phyloP scores from a whole-genome alignment of 2,113 vertebrate genomes.

The Poecile atricapillus region DNA sequence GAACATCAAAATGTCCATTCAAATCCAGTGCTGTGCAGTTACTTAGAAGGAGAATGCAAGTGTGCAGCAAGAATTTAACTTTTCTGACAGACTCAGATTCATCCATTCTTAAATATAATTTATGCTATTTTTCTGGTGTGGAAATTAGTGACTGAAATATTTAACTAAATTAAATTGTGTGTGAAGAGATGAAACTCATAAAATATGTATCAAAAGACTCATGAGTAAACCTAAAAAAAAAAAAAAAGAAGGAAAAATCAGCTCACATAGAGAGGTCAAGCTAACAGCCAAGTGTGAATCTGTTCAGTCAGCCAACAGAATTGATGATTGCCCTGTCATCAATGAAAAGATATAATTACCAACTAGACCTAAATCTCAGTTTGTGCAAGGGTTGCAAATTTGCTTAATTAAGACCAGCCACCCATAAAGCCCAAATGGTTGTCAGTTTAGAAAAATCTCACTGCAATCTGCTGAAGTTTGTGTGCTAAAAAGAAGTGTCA shows the following conservation, averaged over 20 bases:
- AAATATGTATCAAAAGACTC: not conserved
- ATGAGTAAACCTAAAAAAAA: not conserved
- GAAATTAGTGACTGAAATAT: not conserved
- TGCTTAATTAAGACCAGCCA: conserved; percentile 7
- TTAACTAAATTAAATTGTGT: not conserved
- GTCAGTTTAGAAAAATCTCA: not conserved
- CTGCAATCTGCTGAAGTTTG: conserved; percentile 11
- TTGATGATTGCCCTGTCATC: not conserved
- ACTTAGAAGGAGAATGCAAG: not conserved
- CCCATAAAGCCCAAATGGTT: not conserved
- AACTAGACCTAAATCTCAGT: not conserved
- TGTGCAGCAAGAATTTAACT: not conserved
- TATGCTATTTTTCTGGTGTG: not conserved
- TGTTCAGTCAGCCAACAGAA: not conserved
- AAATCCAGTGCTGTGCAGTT: not conserved
- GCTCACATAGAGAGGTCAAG: not conserved
- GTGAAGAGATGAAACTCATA: not conserved
- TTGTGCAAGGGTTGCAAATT: not conserved
- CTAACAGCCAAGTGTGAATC: not conserved
- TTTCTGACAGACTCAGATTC: not conserved
- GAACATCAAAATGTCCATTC: not conserved
- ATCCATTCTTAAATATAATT: not conserved
- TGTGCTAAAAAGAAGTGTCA: not conserved
- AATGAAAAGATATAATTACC: not conserved
- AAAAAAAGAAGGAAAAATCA: not conserved